A percentile compares a stretch with the other conserved stretches of the same genome.
phyloP scores from a whole-genome alignment of 2,888 invertebrate species.

The Heteropelma amictum region DNA sequence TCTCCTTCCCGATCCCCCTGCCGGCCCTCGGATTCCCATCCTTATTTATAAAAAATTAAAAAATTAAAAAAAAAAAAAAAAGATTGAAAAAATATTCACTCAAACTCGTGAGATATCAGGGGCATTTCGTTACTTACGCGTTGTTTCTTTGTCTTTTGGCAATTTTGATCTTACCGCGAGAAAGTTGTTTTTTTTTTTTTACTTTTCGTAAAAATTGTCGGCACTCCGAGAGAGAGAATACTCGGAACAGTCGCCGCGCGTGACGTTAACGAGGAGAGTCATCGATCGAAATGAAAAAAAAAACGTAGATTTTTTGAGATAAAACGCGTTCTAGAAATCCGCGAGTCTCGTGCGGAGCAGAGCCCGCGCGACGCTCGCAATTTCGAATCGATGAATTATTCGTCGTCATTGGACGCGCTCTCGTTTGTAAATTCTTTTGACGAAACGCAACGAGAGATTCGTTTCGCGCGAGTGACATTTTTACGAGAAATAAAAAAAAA shows the following conservation, averaged over 20 bases:
- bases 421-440: no score
- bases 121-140: no score
- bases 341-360: no score
- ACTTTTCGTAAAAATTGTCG: background rate
- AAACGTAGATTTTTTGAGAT: no score
- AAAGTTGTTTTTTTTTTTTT: background rate
- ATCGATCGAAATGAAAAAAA: slow-evolving; percentile 35
- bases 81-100: no score
- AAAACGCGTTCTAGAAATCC: no score
- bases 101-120: no score
- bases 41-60: background rate
- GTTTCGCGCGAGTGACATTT: background rate
- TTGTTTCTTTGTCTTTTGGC: background rate
- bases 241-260: slow-evolving; percentile 44
- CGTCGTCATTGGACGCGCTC: no score
- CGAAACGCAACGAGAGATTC: background rate
- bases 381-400: no score
- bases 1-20: background rate
- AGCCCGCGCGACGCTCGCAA: no score
- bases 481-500: background rate
- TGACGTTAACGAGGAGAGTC: slow-evolving; percentile 54
- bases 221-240: slow-evolving; percentile 29
- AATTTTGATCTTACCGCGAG: background rate
- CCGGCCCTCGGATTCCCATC: background rate
- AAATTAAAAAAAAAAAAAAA: background rate